These are phyloP conservation scores for Volucella inanis DNA, from an alignment of 2,888 invertebrate genomes.

Conservation along the genomic window DNA sequence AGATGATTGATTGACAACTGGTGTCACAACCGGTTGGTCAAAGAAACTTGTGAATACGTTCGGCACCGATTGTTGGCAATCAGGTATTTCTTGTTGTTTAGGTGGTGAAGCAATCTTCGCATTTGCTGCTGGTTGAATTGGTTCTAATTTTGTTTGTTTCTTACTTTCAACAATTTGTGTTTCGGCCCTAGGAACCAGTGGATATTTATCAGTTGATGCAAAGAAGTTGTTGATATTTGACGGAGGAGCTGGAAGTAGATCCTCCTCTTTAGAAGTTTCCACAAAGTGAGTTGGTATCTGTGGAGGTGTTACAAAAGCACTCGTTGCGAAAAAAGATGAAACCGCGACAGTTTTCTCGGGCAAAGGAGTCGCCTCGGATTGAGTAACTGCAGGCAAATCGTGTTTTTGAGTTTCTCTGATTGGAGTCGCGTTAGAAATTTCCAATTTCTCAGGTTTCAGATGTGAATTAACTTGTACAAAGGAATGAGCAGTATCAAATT, in stretches of 20 bases:
- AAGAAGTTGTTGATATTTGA: slow-evolving; percentile 44
- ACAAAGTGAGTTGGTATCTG: background rate
- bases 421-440: background rate
- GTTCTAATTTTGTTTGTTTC: background rate
- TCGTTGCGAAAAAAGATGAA: slow-evolving; percentile 14
- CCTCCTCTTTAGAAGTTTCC: background rate
- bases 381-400: background rate
- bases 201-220: background rate
- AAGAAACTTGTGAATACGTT: slow-evolving; percentile 77
- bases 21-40: slow-evolving; percentile 64
- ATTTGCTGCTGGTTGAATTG: slow-evolving; percentile 27
- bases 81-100: slow-evolving; percentile 39
- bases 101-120: slow-evolving; percentile 66
- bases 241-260: background rate
- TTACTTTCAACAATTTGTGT: background rate
- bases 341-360: background rate
- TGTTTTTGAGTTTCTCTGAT: background rate
- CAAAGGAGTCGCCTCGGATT: slow-evolving; percentile 1
- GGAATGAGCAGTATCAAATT: background rate
- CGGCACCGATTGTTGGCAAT: slow-evolving; percentile 59
- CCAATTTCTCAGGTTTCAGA: background rate
- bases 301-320: background rate
- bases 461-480: background rate
- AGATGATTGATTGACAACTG: slow-evolving; percentile 51
- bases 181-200: background rate